Evolutionary conservation across 2,113 vertebrate species (phyloP), one percentile per base, ranked within the genome.

Genomic region (Trochalopteron elliotii): DNA sequence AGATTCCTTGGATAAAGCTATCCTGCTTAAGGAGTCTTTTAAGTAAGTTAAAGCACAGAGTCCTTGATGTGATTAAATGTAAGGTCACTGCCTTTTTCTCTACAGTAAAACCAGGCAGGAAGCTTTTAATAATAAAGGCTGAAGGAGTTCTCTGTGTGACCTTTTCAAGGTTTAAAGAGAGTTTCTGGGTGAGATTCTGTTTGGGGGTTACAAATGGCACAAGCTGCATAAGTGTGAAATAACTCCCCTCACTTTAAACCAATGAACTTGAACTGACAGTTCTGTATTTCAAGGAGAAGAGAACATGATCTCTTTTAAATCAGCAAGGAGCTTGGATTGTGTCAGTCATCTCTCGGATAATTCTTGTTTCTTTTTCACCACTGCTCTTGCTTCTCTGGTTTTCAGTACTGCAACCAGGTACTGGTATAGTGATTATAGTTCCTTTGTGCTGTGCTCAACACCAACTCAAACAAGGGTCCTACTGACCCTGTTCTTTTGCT

Each of bases 121-220:
- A 87, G 89, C 71, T 97, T 97, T 95, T 91, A 94, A 97, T 95
- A 90, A 93, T 52, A 91, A 81, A 60, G 30, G 31, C 42, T 89
- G 92, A 79, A 85, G 52, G 50, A 75, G 20, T 55, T 87, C 77
- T 5, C 1, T 77, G 63, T 69, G 79, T 60, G 78, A 88, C 70
- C 68, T 91, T 65, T 65, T 28, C 67, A 91, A 78, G 85, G 93
- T 94, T 93, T 93, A 92, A 94, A 94, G 71, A 86, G 90, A 86
- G 60, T 77, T 86, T 44, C 85, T 64, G 67, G 85, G 56, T 71
- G 79, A 94, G 92, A 88, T 68, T 80, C 88, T 87, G 20, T 64
- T 91, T 2, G 28, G 80, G 53, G 85, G 70, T 89, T 95, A 93
- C 50, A 88, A 77, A 80, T 23, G 78, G 68, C 72, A 93, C 50